Evolutionary conservation across 1,140 invertebrate genomes (phyloP).

Genomic region (Pseudomyrmex pallidus): DNA sequence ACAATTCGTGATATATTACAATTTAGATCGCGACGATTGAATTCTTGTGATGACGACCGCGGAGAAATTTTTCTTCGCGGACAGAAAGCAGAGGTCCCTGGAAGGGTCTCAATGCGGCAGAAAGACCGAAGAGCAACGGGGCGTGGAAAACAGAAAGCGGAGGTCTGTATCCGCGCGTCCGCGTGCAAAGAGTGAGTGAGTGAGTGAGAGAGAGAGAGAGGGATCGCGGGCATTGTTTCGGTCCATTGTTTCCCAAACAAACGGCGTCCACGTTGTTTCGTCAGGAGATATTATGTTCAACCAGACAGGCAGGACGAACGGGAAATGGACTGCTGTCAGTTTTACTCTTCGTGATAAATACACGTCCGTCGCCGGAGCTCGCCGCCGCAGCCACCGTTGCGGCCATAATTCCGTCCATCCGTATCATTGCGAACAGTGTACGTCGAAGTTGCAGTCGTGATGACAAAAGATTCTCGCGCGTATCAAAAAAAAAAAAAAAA

Average conservation of each 20-base stretch:
- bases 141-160: slow-evolving; percentile 62
- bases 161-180: slow-evolving; percentile 66
- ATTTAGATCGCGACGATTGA: not conserved
- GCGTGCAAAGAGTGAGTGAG: slow-evolving; percentile 54
- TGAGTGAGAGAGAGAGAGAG: slow-evolving; percentile 35
- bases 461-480: not conserved
- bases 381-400: slow-evolving; percentile 3
- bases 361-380: slow-evolving; percentile 65
- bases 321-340: slow-evolving; percentile 85
- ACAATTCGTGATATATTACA: not conserved
- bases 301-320: slow-evolving; percentile 82
- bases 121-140: slow-evolving; percentile 63
- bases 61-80: slow-evolving; percentile 33
- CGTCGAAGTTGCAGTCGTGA: slow-evolving; percentile 44
- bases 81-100: slow-evolving; percentile 6
- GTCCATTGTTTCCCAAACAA: slow-evolving; percentile 85
- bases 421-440: slow-evolving; percentile 22
- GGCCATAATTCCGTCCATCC: slow-evolving; percentile 66
- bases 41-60: not conserved
- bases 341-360: slow-evolving; percentile 84
- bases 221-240: slow-evolving; percentile 83
- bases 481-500: not conserved
- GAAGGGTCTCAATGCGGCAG: slow-evolving; percentile 49
- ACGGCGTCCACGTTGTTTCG: slow-evolving; percentile 84
- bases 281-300: slow-evolving; percentile 84